Evolutionary conservation across 2,113 vertebrate genomes (phyloP).

Genomic region (Lycaon pictus): DNA sequence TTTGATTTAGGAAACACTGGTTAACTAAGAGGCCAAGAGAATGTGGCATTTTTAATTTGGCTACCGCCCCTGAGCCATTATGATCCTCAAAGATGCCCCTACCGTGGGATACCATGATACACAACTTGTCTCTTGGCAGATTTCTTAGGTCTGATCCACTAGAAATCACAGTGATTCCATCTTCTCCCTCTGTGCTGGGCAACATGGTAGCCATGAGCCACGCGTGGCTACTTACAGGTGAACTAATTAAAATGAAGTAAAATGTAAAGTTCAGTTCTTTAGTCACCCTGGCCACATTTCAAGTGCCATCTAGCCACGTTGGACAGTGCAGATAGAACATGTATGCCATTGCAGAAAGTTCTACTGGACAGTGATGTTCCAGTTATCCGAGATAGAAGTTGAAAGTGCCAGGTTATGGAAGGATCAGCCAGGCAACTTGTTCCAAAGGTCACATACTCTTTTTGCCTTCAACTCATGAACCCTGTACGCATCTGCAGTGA

Average conservation of each 20-base stretch:
- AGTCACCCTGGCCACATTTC: not conserved
- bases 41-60: not conserved
- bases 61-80: not conserved
- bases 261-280: constrained; percentile 16
- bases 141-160: not conserved
- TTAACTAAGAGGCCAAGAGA: not conserved
- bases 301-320: not conserved
- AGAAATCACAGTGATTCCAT: not conserved
- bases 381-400: not conserved
- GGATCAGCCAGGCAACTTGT: not conserved
- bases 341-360: not conserved
- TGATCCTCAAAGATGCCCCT: not conserved
- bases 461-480: not conserved
- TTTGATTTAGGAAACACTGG: not conserved
- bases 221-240: not conserved
- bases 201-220: not conserved
- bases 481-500: not conserved
- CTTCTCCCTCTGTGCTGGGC: not conserved
- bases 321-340: not conserved
- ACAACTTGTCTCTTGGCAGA: not conserved
- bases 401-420: not conserved
- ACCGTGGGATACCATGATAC: not conserved
- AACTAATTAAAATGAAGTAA: constrained; percentile 18
- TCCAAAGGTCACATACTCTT: not conserved
- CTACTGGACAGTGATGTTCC: not conserved